A percentile compares a stretch with the other conserved stretches of the same genome.
These are phyloP conservation scores for Apolygus lucorum DNA, from an alignment of 1,140 invertebrate genomes.

Conservation along the genomic window DNA sequence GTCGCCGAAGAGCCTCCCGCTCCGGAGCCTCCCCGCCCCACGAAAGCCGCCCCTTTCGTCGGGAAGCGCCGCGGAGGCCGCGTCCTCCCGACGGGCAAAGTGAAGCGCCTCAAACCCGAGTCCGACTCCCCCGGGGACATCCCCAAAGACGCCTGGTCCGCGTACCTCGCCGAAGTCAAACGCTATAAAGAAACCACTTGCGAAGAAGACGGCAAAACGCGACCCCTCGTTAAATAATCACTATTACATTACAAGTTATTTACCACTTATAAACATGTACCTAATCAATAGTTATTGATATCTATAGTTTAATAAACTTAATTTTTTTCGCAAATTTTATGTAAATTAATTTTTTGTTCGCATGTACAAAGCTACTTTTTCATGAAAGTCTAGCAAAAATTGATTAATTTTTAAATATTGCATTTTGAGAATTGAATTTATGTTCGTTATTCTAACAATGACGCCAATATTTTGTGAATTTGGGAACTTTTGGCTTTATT, in stretches of 20 bases:
- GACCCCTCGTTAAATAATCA: conserved; percentile 78
- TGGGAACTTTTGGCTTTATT: background rate
- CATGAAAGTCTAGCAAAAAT: too few relatives aligned
- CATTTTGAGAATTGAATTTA: too few relatives aligned
- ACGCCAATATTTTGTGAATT: conserved; percentile 5
- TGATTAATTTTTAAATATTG: too few relatives aligned
- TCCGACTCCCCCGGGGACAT: conserved; percentile 49
- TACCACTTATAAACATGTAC: too few relatives aligned
- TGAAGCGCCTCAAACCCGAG: conserved; percentile 68
- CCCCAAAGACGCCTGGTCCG: conserved; percentile 80
- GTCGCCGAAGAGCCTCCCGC: conserved; percentile 29
- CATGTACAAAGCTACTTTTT: background rate
- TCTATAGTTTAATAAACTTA: background rate
- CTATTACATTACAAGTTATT: too few relatives aligned
- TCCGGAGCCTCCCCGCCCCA: conserved; percentile 13
- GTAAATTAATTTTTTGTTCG: background rate
- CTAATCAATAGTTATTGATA: too few relatives aligned
- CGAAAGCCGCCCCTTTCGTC: conserved; percentile 46
- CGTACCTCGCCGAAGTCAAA: conserved; percentile 87
- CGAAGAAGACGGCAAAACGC: conserved; percentile 75
- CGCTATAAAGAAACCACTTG: conserved; percentile 84
- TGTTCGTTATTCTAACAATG: too few relatives aligned
- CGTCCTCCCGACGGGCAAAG: conserved; percentile 78
- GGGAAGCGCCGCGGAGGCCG: conserved; percentile 77
- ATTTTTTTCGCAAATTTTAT: background rate